Evolutionary conservation across 2,888 invertebrate genomes (phyloP).

Genomic region (Patella caerulea): DNA sequence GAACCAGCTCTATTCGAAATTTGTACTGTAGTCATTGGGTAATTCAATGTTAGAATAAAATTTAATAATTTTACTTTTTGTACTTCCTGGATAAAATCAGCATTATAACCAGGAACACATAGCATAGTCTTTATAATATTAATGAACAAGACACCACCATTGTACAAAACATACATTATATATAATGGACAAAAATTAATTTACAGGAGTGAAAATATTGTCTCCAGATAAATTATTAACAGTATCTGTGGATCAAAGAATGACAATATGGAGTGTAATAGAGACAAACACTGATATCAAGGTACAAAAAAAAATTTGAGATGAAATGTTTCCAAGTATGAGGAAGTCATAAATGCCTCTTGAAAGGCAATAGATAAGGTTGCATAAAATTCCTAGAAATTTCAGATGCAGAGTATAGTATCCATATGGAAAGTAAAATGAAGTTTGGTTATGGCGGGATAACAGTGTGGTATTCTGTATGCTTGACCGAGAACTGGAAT

Average conservation of each 20-base stretch:
- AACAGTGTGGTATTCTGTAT: too few relatives aligned
- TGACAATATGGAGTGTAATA: conserved; percentile 48
- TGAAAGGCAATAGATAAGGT: too few relatives aligned
- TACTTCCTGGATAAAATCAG: not conserved
- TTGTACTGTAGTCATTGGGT: too few relatives aligned
- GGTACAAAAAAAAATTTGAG: conserved; percentile 14
- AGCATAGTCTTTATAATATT: too few relatives aligned
- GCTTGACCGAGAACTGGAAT: too few relatives aligned
- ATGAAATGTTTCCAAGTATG: not conserved
- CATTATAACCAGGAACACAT: too few relatives aligned
- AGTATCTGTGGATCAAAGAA: conserved; percentile 59
- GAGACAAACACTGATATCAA: conserved; percentile 14
- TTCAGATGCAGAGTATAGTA: not conserved
- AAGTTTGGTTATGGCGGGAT: too few relatives aligned
- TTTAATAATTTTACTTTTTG: not conserved
- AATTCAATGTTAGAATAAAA: not conserved
- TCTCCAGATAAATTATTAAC: conserved; percentile 40
- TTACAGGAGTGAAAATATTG: conserved; percentile 50
- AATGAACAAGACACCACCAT: too few relatives aligned
- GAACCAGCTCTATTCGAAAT: too few relatives aligned
- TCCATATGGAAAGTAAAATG: not conserved
- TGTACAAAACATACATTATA: too few relatives aligned
- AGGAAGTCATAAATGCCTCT: not conserved
- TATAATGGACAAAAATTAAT: not conserved
- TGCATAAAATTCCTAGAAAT: too few relatives aligned